Evolutionary conservation across 2,888 invertebrate genomes (phyloP), one percentile per base, ranked within the genome.

Genomic region (Nematopogon swammerdamellus): DNA sequence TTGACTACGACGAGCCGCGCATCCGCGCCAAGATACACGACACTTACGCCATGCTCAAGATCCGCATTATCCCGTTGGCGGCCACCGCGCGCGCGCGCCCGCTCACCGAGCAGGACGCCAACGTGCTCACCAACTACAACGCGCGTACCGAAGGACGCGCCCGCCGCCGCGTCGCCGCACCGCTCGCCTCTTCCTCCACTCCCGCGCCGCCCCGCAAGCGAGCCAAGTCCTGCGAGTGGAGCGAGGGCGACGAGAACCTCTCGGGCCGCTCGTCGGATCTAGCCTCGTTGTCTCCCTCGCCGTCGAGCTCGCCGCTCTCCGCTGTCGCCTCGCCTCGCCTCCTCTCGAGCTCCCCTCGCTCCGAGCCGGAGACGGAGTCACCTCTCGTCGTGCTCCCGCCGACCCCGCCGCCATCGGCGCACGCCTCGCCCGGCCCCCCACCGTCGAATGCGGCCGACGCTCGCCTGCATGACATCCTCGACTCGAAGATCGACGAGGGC

Each of bases 401-500:
- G 0, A 77, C 77, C 0, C 79, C 79, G 0, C 79, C 79, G 0
- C 77, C 77, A 0, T 79, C 77, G 0, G 77, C 77, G 0, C 77
- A 76, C 0, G 57, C 79, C 2, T 75, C 77, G 1, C 70, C 77
- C 0, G 25, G 5, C 5, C 77, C 77, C 0, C 77, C 77, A 1
- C 70, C 77, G 0, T 77, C 79, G 0, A 76, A 76, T 16, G 71
- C 71, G 3, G 76, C 77, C 1, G 77, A 77, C 56, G 73, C 75
- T 1, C 70, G 80, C 14, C 59, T 80, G 2, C 69, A 63, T 51
- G 79, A 81, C 45, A 80, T 81, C 47, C 75, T 81, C 50, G 80
- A 81, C 57, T 70, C 80, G 0, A 81, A 81, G 67, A 68, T 76
- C 20, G 80, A 81, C 51, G 79, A 79, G n/a, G 80, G 80, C 36